Evolutionary conservation across 2,113 vertebrate genomes (phyloP), one percentile per base, ranked within the genome.

Genomic region (Dasypus novemcinctus): DNA sequence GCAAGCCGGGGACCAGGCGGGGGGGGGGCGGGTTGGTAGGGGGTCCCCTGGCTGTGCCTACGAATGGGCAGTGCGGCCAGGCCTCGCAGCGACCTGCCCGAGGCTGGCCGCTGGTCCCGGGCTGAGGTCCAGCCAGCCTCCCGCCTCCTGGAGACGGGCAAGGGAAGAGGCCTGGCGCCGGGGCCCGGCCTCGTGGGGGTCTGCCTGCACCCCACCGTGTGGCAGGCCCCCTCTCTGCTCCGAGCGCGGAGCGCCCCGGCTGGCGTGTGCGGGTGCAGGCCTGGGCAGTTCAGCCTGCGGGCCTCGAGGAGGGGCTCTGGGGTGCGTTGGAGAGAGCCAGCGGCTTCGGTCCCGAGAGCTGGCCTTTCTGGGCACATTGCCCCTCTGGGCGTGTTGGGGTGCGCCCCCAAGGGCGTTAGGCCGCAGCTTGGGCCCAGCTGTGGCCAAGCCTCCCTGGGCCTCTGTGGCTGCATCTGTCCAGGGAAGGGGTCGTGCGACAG

Each of bases 291-390:
- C 64, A 31, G n/a, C 21, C 54, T 41, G 33, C 29, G 72, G 3
- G 0, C 10, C 27, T 29, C 2, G 46, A 13, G 4, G 64, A 69
- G 46, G 23, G 25, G 14, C 11, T 12, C 11, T 0, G 1, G 27
- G 74, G 36, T 31, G 38, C 21, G n/a, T 7, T 64, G 14, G 46
- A 27, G 21, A 0, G 5, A 8, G 10, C 1, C 49, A 91, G 59
- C 43, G 57, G 9, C 0, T 18, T 78, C 25, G 2, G 79, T 52
- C 64, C 27, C 57, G n/a, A n/a, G 33, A 38, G 49, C 54, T 75
- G 66, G 3, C 29, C 57, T 43, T 69, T 38, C 33, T 27, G 23
- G 2, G 1, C 21, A 17, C 29, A 4, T 85, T 36, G 41, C n/a
- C 25, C 64, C 18, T 7, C 27, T 63, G 20, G 33, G 6, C 3